These are phyloP conservation scores for Epinephelus awoara DNA, from an alignment of 2,797 vertebrate species.

Conservation along the genomic window DNA sequence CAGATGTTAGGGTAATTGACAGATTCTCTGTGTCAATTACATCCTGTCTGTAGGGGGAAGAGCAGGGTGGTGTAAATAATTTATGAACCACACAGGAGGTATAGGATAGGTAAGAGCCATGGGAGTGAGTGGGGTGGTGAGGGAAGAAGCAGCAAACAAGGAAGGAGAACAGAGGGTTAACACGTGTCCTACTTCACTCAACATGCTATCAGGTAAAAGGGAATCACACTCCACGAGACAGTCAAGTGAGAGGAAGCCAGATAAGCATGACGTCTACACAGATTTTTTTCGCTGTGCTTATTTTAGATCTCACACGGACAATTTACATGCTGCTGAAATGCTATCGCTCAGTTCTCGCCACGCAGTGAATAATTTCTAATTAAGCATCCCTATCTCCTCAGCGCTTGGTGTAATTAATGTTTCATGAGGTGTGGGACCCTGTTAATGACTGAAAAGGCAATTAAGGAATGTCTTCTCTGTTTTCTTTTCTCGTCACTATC, in stretches of 20 bases:
- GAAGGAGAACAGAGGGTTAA: constrained; percentile 49
- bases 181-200: constrained; percentile 69
- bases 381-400: constrained; percentile 80
- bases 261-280: constrained; percentile 57
- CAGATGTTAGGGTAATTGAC: constrained; percentile 76
- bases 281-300: constrained; percentile 49
- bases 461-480: constrained; percentile 80
- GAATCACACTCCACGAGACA: constrained; percentile 55
- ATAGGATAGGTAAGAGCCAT: constrained; percentile 38
- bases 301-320: constrained; percentile 71
- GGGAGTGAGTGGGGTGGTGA: not conserved
- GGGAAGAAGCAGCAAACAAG: not conserved
- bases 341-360: constrained; percentile 72
- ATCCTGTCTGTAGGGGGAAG: constrained; percentile 55
- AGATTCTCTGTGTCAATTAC: constrained; percentile 77
- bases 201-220: constrained; percentile 63
- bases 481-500: constrained; percentile 76
- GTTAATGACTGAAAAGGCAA: constrained; percentile 87
- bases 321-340: constrained; percentile 70
- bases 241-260: constrained; percentile 45
- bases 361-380: constrained; percentile 82
- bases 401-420: constrained; percentile 86
- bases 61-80: constrained; percentile 72
- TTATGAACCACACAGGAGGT: constrained; percentile 65
- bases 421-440: constrained; percentile 84